A percentile compares a stretch with the other conserved stretches of the same genome.
Conservation (phyloP, 2,113 vertebrate genomes). For the Panthera uncia region DNA sequence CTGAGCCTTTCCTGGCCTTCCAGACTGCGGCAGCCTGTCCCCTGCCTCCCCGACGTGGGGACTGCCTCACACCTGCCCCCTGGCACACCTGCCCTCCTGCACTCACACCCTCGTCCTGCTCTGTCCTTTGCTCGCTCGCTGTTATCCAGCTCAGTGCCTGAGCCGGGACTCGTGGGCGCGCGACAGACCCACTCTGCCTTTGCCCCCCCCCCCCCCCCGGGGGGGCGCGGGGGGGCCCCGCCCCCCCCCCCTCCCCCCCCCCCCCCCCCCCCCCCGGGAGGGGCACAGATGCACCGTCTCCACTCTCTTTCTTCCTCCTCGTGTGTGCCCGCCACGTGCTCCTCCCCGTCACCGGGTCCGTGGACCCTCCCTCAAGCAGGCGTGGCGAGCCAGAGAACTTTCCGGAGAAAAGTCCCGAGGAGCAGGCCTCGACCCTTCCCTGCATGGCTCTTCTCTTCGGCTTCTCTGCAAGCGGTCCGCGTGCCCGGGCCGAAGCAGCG, state of each 20-base stretch:
- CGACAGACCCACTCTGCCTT: accelerated
- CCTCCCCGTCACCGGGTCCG: neutral
- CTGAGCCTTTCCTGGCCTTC: accelerated
- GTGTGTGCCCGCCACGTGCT: too few relatives aligned
- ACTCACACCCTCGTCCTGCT: accelerated
- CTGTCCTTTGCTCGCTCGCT: neutral
- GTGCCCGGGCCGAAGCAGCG: too few relatives aligned
- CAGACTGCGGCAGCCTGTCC: accelerated
- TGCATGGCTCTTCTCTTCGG: neutral
- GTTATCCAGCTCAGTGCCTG: neutral
- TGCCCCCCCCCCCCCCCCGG: too few relatives aligned
- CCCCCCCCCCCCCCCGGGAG: too few relatives aligned
- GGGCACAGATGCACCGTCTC: neutral
- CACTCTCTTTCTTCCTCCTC: neutral
- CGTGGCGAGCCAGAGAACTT: accelerated
- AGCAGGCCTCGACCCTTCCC: too few relatives aligned
- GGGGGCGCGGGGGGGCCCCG: too few relatives aligned
- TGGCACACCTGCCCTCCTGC: neutral
- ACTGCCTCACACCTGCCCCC: too few relatives aligned
- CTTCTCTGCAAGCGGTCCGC: too few relatives aligned
- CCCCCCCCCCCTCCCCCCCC: too few relatives aligned
- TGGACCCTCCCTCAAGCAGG: accelerated
- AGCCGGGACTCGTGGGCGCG: accelerated
- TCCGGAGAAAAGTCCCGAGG: neutral
- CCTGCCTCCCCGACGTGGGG: neutral